These are phyloP conservation scores for Sitodiplosis mosellana DNA, from an alignment of 1,140 invertebrate genomes.

Conservation along the genomic window DNA sequence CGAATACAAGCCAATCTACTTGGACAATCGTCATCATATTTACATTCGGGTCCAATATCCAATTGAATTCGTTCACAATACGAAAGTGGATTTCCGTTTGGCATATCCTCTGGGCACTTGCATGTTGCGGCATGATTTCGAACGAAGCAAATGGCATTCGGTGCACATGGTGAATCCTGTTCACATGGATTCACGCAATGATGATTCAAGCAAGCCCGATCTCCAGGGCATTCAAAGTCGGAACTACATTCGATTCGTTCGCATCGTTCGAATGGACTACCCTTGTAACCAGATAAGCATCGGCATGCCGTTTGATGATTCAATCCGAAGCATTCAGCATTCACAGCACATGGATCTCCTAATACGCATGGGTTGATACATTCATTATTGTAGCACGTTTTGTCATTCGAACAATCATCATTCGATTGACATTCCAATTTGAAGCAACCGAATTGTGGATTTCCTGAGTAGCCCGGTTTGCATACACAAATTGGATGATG, in stretches of 20 bases:
- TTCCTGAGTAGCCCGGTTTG: slow-evolving; percentile 56
- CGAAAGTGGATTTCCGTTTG: slow-evolving; percentile 55
- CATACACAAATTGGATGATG: slow-evolving; percentile 71
- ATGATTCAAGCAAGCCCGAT: slow-evolving; percentile 46
- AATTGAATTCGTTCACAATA: slow-evolving; percentile 42
- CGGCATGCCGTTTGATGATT: slow-evolving; percentile 57
- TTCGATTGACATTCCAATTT: slow-evolving; percentile 68
- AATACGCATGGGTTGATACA: slow-evolving; percentile 62
- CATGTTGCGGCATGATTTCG: slow-evolving; percentile 57
- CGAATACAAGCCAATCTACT: slow-evolving; percentile 61
- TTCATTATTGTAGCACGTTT: slow-evolving; percentile 64
- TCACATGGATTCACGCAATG: slow-evolving; percentile 60
- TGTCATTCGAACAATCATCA: slow-evolving; percentile 52
- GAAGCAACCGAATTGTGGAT: slow-evolving; percentile 58
- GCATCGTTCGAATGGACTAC: slow-evolving; percentile 61
- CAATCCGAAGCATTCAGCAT: slow-evolving; percentile 61
- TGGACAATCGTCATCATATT: slow-evolving; percentile 57
- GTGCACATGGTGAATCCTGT: slow-evolving; percentile 46
- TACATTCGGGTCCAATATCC: slow-evolving; percentile 45
- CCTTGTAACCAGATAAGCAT: slow-evolving; percentile 46
- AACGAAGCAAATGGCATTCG: slow-evolving; percentile 59
- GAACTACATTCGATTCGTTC: slow-evolving; percentile 60
- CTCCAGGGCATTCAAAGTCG: slow-evolving; percentile 52
- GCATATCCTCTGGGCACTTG: slow-evolving; percentile 52
- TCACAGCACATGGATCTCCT: slow-evolving; percentile 57